Evolutionary conservation across 1,140 invertebrate genomes (phyloP).

Genomic region (Contarinia nasturtii): DNA sequence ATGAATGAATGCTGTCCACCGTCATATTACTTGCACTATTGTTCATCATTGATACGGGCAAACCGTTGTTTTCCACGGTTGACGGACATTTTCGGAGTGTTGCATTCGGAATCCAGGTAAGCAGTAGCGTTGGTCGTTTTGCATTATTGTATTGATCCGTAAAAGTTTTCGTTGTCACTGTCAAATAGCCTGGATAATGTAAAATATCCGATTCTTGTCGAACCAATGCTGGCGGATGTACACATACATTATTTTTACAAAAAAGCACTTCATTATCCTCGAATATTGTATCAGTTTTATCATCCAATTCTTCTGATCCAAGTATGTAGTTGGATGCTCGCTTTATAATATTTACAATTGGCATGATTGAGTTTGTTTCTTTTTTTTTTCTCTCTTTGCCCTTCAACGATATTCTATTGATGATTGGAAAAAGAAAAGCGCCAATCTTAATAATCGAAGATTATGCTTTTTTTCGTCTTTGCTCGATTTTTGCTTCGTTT

Average conservation of each 20-base stretch:
- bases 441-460: neutral
- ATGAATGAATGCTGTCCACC: neutral
- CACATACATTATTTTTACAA: constrained; percentile 89
- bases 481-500: neutral
- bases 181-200: constrained; percentile 83
- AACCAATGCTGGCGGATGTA: constrained; percentile 71
- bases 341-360: constrained; percentile 49
- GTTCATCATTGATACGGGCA: neutral
- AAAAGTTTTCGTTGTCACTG: constrained; percentile 57
- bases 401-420: neutral
- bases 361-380: constrained; percentile 30
- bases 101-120: constrained; percentile 87
- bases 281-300: constrained; percentile 35
- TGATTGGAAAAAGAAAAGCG: neutral
- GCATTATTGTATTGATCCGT: constrained; percentile 47
- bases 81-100: constrained; percentile 72
- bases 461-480: neutral
- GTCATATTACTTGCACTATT: neutral
- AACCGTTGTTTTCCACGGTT: constrained; percentile 40
- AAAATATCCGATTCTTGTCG: constrained; percentile 60
- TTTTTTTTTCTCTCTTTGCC: neutral
- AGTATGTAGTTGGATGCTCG: constrained; percentile 59
- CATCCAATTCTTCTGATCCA: constrained; percentile 39
- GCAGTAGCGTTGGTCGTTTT: constrained; percentile 58
- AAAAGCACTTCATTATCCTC: constrained; percentile 69